Base-by-base conservation (phyloP, 2,113 vertebrate species). In the Eleginops maclovinus region DNA sequence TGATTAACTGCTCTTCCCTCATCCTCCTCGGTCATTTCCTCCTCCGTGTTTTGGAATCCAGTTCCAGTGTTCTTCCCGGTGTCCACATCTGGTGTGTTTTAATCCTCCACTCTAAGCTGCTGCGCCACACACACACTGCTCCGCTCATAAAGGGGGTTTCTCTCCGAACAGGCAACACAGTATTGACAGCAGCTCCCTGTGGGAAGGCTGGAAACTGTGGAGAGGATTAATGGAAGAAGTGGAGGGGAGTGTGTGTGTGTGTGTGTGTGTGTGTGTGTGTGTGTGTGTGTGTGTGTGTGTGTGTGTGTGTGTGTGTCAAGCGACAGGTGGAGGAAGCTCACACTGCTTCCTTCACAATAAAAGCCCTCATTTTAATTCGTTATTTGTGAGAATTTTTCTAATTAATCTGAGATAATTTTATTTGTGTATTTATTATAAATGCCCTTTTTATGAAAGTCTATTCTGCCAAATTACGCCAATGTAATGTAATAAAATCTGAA, bases 121-220 rank as follows among this genome's bases (percentile, higher is more conserved):
- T 1, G 1, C 28, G 3, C 11, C n/a, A 10, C 53, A 44, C 10
- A 0, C 9, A 2, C 14, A 17, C 12, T 0, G 31, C 4, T 7
- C 50, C 12, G 10, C 54, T 12, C 3, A 3, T 43, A 60, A 40
- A 55, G 24, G 0, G 85, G 79, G 31, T 61, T 73, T 28, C 16
- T 36, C 0, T 40, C 83, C 22, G 21, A 88, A 46, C 44, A 83
- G 87, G 86, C 83, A 89, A 88, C 89, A 28, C 79, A 16, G 31
- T 73, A 62, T 84, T 86, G 72, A 84, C 70, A 12, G 2, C 1
- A 15, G 0, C 3, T 59, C 40, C 11, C 26, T 0, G 61, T 1
- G 16, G 12, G 72, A 44, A 7, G 7, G 75, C 21, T 2, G 0
- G 13, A 85, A 85, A 62, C 12, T 1, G 69, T 7, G 85, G 77